Percentiles rank a stretch among this genome's conserved stretches.
Evolutionary conservation across 2,113 vertebrate genomes (phyloP).

Genomic region (Cariama cristata): DNA sequence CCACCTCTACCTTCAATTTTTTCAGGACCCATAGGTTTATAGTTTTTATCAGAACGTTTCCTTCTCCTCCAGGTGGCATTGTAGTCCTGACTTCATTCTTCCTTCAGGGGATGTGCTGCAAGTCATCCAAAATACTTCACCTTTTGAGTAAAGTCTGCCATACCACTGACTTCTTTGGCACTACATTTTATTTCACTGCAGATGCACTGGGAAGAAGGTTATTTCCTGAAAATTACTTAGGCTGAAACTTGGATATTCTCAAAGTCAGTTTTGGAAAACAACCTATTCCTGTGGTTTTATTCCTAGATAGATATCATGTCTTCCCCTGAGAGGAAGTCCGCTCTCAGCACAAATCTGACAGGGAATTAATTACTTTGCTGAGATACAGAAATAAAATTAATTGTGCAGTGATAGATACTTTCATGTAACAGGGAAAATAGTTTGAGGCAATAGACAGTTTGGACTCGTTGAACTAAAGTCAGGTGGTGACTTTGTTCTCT

Average conservation of each 20-base stretch:
- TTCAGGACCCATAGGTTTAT: background rate
- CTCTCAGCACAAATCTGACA: background rate
- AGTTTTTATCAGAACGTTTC: background rate
- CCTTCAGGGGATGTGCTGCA: background rate
- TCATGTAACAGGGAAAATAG: background rate
- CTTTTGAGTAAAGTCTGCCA: conserved; percentile 9
- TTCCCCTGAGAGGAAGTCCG: background rate
- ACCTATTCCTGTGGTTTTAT: conserved; percentile 24
- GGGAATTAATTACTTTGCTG: background rate
- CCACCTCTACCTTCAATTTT: background rate
- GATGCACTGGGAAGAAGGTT: background rate
- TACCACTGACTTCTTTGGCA: background rate
- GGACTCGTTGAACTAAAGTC: background rate
- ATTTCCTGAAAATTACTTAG: background rate
- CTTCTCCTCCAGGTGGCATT: conserved; percentile 39
- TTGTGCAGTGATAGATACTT: background rate
- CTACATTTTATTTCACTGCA: background rate
- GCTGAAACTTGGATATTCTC: background rate
- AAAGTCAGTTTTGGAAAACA: conserved; percentile 5
- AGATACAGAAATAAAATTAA: background rate
- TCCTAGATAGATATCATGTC: conserved; percentile 25
- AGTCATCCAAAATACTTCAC: background rate
- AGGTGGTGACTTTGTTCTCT: background rate
- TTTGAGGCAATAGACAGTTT: background rate
- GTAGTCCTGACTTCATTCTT: background rate